These are phyloP conservation scores for Danionella dracula DNA, from an alignment of 2,797 vertebrate genomes.

Conservation along the genomic window DNA sequence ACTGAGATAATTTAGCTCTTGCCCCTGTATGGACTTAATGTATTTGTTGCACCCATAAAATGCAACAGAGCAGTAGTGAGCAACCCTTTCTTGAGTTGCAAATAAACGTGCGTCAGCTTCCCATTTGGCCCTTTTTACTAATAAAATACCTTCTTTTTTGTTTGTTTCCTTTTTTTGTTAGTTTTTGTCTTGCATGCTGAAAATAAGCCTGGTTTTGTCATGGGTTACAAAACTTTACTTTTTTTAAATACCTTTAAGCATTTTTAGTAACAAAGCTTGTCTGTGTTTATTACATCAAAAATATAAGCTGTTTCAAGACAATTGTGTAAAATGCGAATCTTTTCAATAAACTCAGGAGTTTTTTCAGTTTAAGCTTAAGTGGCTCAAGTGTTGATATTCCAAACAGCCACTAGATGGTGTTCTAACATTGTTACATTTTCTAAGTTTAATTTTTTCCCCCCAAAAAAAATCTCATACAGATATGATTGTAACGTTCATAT, in stretches of 20 bases:
- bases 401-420: not conserved
- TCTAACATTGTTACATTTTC: not conserved
- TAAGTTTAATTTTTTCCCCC: not conserved
- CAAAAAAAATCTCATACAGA: too few relatives aligned
- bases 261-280: too few relatives aligned
- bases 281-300: too few relatives aligned
- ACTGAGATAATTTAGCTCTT: constrained; percentile 68
- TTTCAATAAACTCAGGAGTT: constrained; percentile 42
- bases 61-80: not conserved
- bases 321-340: not conserved
- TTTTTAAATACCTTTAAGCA: too few relatives aligned
- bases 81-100: not conserved
- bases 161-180: not conserved
- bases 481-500: too few relatives aligned
- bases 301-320: not conserved
- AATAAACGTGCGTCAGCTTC: not conserved
- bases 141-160: not conserved
- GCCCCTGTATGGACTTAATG: not conserved
- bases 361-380: not conserved
- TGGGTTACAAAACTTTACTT: too few relatives aligned
- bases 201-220: too few relatives aligned
- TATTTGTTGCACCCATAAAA: too few relatives aligned
- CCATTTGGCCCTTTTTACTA: not conserved
- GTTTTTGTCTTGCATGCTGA: not conserved
- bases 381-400: not conserved